Evolutionary conservation across 2,113 vertebrate species (phyloP).

Genomic region (Elephantulus edwardii): DNA sequence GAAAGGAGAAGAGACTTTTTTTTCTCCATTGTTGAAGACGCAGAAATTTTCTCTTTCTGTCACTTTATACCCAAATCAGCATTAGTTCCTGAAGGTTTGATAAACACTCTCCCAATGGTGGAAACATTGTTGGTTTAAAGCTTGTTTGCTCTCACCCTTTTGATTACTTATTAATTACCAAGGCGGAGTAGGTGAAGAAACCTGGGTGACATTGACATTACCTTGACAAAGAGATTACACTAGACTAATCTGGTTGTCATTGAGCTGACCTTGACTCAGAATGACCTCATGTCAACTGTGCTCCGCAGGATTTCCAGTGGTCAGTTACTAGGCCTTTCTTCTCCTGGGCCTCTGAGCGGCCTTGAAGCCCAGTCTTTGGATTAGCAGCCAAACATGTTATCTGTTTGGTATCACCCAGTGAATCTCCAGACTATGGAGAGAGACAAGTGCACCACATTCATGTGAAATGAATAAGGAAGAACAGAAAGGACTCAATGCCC

Average conservation of each 20-base stretch:
- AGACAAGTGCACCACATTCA: too few species aligned
- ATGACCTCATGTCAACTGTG: neutral
- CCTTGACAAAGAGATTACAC: neutral
- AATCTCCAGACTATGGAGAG: neutral
- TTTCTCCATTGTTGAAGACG: neutral
- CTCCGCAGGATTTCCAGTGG: neutral
- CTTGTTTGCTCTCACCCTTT: neutral
- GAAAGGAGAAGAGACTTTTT: neutral
- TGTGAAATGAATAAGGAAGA: too few species aligned
- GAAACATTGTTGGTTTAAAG: neutral
- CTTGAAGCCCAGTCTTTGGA: neutral
- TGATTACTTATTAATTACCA: neutral
- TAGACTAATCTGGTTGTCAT: neutral
- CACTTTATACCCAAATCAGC: neutral
- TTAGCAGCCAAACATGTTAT: neutral
- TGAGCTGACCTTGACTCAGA: neutral
- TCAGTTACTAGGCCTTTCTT: neutral
- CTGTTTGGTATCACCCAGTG: neutral
- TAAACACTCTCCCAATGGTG: neutral
- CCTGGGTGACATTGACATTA: neutral
- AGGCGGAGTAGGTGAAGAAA: neutral
- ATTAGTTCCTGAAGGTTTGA: neutral
- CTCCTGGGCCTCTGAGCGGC: neutral
- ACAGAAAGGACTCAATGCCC: too few species aligned
- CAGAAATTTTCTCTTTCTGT: neutral